A percentile compares a stretch with the other conserved stretches of the same genome.
Evolutionary conservation across 2,888 invertebrate species (phyloP).

Genomic region (Hypselothyrea guttata): DNA sequence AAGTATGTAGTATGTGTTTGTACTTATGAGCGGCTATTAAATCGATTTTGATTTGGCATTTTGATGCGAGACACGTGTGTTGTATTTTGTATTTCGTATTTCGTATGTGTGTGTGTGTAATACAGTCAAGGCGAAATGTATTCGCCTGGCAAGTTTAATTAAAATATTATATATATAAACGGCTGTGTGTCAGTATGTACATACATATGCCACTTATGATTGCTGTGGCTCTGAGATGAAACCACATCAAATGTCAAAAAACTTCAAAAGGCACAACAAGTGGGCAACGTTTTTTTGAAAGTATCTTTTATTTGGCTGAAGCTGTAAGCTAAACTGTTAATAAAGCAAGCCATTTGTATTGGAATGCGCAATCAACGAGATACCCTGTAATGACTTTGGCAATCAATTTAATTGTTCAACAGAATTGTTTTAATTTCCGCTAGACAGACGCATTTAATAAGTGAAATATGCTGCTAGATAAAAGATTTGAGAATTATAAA

Average conservation of each 20-base stretch:
- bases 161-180: conserved; percentile 14
- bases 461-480: too few relatives aligned
- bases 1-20: conserved; percentile 18
- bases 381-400: too few relatives aligned
- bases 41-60: conserved; percentile 72
- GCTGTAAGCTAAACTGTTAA: conserved; percentile 38
- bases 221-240: conserved; percentile 21
- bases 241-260: conserved; percentile 49
- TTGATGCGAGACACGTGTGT: conserved; percentile 66
- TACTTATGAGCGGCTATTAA: conserved; percentile 32
- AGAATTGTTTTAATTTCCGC: too few relatives aligned
- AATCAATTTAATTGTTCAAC: too few relatives aligned
- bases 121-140: too few relatives aligned
- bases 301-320: conserved; percentile 37
- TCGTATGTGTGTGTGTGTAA: too few relatives aligned
- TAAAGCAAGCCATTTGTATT: conserved; percentile 7
- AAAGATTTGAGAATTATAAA: neutral
- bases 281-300: conserved; percentile 50
- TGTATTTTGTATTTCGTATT: too few relatives aligned
- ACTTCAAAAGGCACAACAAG: conserved; percentile 29
- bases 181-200: neutral
- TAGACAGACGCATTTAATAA: too few relatives aligned
- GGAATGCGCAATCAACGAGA: conserved; percentile 10
- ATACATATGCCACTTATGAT: neutral
- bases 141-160: conserved; percentile 21